Evolutionary conservation across 1,140 invertebrate species (phyloP).

Genomic region (Calephelis virginiensis): DNA sequence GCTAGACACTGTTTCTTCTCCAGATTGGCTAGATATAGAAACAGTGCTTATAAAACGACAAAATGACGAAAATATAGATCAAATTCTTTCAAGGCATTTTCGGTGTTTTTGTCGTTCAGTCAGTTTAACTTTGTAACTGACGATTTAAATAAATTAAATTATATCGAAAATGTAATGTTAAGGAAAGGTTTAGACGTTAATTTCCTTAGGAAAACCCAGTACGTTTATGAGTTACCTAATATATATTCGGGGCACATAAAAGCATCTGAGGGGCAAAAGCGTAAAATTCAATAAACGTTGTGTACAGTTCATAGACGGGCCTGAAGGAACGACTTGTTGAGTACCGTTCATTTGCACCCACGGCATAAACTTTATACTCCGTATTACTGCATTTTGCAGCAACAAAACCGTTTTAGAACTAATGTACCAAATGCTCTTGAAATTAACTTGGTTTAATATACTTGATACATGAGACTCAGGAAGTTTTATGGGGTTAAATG

Average conservation of each 20-base stretch:
- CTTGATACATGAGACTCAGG: too few species aligned
- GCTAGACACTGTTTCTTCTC: too few species aligned
- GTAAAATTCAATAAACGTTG: slow-evolving; percentile 58
- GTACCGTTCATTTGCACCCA: slow-evolving; percentile 30
- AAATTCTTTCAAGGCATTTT: too few species aligned
- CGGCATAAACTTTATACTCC: slow-evolving; percentile 12
- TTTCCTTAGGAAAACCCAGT: background rate
- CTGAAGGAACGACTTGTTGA: slow-evolving; percentile 41
- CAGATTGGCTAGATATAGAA: too few species aligned
- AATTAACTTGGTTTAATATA: background rate
- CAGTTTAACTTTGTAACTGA: too few species aligned
- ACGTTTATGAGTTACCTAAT: slow-evolving; percentile 35
- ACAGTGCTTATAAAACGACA: too few species aligned
- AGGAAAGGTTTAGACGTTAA: too few species aligned
- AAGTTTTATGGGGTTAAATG: background rate
- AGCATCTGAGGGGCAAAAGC: slow-evolving; percentile 40
- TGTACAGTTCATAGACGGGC: slow-evolving; percentile 36
- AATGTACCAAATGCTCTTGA: slow-evolving; percentile 1
- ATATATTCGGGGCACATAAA: slow-evolving; percentile 45
- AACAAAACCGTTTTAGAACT: slow-evolving; percentile 7
- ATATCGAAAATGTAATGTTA: too few species aligned
- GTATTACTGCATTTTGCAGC: slow-evolving; percentile 23
- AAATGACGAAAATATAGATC: too few species aligned
- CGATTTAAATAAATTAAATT: too few species aligned
- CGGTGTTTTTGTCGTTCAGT: too few species aligned